Percentiles rank a stretch among this genome's conserved stretches.
Evolutionary conservation across 2,797 vertebrate species (phyloP).

Genomic region (Enteromius mattozi): DNA sequence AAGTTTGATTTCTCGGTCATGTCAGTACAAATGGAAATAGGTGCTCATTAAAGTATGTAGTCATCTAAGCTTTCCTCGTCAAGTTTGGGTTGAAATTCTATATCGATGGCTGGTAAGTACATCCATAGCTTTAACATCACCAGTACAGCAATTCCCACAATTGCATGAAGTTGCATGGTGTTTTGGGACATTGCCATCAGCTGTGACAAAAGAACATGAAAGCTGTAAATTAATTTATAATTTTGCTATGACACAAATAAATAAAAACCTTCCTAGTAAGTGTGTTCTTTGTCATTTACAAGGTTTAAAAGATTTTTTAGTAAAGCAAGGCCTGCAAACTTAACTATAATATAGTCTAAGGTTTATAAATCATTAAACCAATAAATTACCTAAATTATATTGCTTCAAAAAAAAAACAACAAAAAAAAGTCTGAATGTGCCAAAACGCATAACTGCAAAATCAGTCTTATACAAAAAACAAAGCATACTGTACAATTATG

Average conservation of each 20-base stretch:
- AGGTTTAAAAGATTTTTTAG: background rate
- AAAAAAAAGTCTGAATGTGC: background rate
- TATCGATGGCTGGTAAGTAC: too few species aligned
- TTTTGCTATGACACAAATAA: background rate
- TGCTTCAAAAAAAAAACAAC: background rate
- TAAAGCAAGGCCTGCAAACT: background rate
- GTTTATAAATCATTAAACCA: too few species aligned
- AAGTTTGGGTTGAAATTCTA: too few species aligned
- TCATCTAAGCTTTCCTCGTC: background rate
- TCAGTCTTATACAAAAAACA: background rate
- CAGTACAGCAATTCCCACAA: background rate
- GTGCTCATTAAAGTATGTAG: background rate
- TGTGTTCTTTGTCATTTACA: background rate
- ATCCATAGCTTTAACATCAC: too few species aligned
- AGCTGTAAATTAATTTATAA: background rate
- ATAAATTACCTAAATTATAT: too few species aligned
- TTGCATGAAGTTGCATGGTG: background rate
- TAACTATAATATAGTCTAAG: background rate
- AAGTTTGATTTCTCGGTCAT: background rate
- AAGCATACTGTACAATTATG: background rate
- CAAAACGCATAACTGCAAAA: background rate
- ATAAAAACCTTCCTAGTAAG: background rate
- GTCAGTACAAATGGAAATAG: background rate
- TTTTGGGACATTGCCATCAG: background rate
- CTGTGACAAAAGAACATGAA: background rate